Conservation (phyloP, 2,113 vertebrate genomes). For the Maylandia zebra region DNA sequence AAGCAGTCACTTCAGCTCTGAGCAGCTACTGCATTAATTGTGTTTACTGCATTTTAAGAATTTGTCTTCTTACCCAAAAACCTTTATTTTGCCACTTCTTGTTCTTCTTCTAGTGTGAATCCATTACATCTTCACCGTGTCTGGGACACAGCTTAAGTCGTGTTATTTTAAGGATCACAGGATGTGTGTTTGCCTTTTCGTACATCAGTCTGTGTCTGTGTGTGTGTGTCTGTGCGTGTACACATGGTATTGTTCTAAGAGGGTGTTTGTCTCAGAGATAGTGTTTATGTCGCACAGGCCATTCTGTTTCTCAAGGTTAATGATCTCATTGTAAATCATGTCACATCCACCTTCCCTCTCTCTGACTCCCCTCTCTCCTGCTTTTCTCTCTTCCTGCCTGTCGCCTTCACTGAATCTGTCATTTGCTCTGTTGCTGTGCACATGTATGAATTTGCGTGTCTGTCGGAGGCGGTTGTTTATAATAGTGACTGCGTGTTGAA, state of each 20-base stretch:
- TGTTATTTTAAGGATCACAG: not conserved
- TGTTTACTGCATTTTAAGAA: not conserved
- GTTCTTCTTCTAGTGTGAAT: not conserved
- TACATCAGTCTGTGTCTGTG: not conserved
- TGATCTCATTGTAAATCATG: conserved; percentile 74
- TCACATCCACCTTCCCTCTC: conserved; percentile 43
- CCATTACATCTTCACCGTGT: not conserved
- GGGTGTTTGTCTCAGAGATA: conserved; percentile 30
- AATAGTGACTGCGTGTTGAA: not conserved
- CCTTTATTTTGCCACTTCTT: not conserved
- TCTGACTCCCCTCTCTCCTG: not conserved
- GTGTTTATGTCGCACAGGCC: conserved; percentile 44
- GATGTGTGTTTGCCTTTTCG: not conserved
- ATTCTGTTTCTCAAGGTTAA: conserved; percentile 70
- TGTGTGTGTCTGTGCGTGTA: not conserved
- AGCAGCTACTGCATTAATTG: not conserved
- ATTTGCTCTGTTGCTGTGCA: not conserved
- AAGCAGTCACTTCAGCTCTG: not conserved
- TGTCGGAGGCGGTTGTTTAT: not conserved
- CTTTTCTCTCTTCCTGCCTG: not conserved
- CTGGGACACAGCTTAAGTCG: not conserved
- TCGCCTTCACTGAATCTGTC: conserved; percentile 15
- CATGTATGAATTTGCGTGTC: not conserved
- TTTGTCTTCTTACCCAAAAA: rapidly evolving
- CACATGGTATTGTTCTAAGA: conserved; percentile 4